These are phyloP conservation scores for Gymnocephalus cernua DNA, from an alignment of 2,113 vertebrate species.

Conservation along the genomic window DNA sequence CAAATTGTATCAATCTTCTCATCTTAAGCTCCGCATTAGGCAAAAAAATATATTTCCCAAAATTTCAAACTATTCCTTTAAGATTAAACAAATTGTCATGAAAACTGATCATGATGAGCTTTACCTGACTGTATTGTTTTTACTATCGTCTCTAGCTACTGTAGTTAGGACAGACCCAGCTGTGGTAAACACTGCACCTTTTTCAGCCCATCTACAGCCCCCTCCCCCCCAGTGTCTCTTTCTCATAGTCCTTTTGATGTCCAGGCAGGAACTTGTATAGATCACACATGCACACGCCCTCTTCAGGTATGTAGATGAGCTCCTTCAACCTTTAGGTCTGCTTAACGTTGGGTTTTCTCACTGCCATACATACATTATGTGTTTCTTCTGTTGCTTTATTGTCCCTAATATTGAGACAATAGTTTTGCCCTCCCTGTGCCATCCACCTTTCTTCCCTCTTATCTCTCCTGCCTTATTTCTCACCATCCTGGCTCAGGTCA, in stretches of 20 bases:
- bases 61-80: background rate
- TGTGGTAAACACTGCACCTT: constrained; percentile 34
- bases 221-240: constrained; percentile 30
- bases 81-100: background rate
- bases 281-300: constrained; percentile 41
- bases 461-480: constrained; percentile 23
- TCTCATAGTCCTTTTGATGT: constrained; percentile 61
- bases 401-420: background rate
- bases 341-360: background rate
- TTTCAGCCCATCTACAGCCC: constrained; percentile 20
- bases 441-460: background rate
- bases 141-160: constrained; percentile 5
- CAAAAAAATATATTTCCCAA: background rate
- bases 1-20: background rate
- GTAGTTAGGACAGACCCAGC: constrained; percentile 11
- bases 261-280: constrained; percentile 44
- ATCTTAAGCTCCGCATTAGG: background rate
- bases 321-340: constrained; percentile 8
- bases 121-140: background rate
- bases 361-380: background rate
- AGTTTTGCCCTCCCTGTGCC: background rate
- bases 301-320: constrained; percentile 58
- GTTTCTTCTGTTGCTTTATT: background rate
- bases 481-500: constrained; percentile 26
- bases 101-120: background rate